A percentile compares a stretch with the other conserved stretches of the same genome.
Evolutionary conservation across 2,113 vertebrate species (phyloP).

Genomic region (Phyllopteryx taeniolatus): DNA sequence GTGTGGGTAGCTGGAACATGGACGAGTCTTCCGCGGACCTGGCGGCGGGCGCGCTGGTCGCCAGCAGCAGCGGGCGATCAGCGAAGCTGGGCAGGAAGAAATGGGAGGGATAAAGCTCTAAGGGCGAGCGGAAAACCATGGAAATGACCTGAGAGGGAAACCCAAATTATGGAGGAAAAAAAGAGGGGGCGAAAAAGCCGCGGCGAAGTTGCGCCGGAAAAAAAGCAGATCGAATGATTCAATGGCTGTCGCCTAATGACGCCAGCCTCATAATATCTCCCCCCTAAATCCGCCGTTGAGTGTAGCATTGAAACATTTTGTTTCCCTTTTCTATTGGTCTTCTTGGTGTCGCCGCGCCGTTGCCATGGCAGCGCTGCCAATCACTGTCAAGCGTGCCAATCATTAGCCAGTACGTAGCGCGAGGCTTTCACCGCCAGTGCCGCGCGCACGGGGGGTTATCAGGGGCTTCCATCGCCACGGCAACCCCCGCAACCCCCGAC

Average conservation of each 20-base stretch:
- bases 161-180: constrained; percentile 83
- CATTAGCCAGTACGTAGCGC: constrained; percentile 95
- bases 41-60: constrained; percentile 86
- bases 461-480: constrained; percentile 88
- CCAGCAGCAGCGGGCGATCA: constrained; percentile 93
- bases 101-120: constrained; percentile 99
- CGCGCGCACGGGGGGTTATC: constrained; percentile 77
- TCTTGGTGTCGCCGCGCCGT: constrained; percentile 96
- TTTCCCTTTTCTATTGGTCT: constrained; percentile 99
- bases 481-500: constrained; percentile 84
- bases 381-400: constrained; percentile 99
- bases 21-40: constrained; percentile 98
- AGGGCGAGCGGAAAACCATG: constrained; percentile 99
- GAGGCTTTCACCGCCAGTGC: constrained; percentile 93
- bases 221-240: constrained; percentile 95
- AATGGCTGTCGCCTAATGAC: constrained; percentile 99
- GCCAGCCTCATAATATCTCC: constrained; percentile 99
- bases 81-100: constrained; percentile 99
- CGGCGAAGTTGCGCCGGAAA: constrained; percentile 24
- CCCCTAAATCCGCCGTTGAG: constrained; percentile 99
- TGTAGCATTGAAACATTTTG: constrained; percentile 99
- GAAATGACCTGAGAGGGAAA: constrained; percentile 91
- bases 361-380: constrained; percentile 99
- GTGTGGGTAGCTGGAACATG: constrained; percentile 99
- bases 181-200: constrained; percentile 47